These are phyloP conservation scores for Chaenodraco wilsoni DNA, from an alignment of 2,797 vertebrate genomes.

Conservation along the genomic window DNA sequence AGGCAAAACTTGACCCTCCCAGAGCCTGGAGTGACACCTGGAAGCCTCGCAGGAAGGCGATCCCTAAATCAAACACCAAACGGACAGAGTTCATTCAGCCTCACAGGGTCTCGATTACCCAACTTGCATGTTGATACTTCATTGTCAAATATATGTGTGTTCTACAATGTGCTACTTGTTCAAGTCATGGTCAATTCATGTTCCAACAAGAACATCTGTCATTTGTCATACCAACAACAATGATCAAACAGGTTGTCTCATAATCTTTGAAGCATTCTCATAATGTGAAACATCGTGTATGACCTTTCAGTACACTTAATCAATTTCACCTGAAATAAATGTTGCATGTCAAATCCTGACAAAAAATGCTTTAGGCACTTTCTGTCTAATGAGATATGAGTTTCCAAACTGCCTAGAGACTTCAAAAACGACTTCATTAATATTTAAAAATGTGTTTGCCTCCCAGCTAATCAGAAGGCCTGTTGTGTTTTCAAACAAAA, in stretches of 20 bases:
- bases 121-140: neutral
- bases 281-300: neutral
- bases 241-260: neutral
- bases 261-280: neutral
- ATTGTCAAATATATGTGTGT: neutral
- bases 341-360: neutral
- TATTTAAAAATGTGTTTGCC: too few relatives aligned
- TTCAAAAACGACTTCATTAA: neutral
- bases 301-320: neutral
- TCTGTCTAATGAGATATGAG: neutral
- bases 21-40: slow-evolving; percentile 82
- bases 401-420: neutral
- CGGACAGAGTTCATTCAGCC: neutral
- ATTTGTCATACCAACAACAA: neutral
- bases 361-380: neutral
- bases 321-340: neutral
- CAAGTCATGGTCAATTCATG: neutral
- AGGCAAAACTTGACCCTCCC: slow-evolving; percentile 70
- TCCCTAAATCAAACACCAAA: slow-evolving; percentile 71
- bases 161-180: neutral
- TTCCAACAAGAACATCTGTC: neutral
- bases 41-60: slow-evolving; percentile 83
- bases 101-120: neutral
- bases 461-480: too few relatives aligned
- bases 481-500: too few relatives aligned